Base-by-base conservation (phyloP, 2,113 vertebrate species). In the Tamias sibiricus region DNA sequence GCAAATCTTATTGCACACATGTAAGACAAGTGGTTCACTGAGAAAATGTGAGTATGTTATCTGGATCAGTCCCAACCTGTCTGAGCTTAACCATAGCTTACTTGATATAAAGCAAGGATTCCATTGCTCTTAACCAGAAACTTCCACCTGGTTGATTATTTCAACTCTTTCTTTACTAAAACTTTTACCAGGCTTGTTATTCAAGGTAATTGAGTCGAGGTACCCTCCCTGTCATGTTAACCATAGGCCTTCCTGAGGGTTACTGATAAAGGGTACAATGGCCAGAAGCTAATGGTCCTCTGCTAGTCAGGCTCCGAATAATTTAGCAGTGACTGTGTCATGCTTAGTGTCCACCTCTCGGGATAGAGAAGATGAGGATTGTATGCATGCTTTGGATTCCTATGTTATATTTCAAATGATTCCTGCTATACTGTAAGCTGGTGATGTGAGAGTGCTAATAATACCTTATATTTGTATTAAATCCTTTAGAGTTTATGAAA, bases 401-500 rank as follows among this genome's bases (percentile, higher is more conserved):
- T 88, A 22, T 35, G 1, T 92, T 83, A 64, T 35, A 9, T 4
- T 90, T 95, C 72, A 76, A 28, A 72, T 90, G n/a, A 77, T 85
- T 90, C 17, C 52, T 68, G 2, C 79, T 71, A 17, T 57, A 64
- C 20, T 83, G 0, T 74, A 84, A 91, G 49, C 88, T n/a, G 40
- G n/a, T 28, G 80, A 2, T 89, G 80, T 71, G 52, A 93, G 76
- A 79, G 93, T 89, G n/a, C 28, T 90, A 80, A 30, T 44, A 75
- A 30, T 71, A 17, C 54, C 49, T 89, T 93, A 30, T 54, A 40
- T 76, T 77, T 80, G 1, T 69, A 40, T 90, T 66, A 89, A 83
- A 71, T 64, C 28, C 40, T 84, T 92, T 89, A 76, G 6, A 91
- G 49, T 87, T 88, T 89, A 66, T 95, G 69, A 95, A 91, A 52